Evolutionary conservation across 2,113 vertebrate species (phyloP).

Genomic region (Heteronetta atricapilla): DNA sequence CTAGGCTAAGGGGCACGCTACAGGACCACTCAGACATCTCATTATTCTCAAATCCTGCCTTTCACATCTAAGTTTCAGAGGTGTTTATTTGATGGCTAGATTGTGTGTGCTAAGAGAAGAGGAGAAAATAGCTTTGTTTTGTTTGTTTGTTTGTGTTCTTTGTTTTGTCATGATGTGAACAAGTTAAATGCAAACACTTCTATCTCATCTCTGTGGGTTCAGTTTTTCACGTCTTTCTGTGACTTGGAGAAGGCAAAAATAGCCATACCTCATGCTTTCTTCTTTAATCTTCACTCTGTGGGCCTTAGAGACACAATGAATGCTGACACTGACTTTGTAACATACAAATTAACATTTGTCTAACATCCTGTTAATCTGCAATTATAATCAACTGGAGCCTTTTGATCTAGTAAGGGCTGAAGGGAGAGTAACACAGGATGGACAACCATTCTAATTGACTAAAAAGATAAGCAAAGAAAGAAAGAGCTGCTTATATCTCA

Average conservation of each 20-base stretch:
- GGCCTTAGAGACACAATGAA: not conserved
- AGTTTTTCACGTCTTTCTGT: not conserved
- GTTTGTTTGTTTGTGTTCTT: not conserved
- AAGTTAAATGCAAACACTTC: not conserved
- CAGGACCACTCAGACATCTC: not conserved
- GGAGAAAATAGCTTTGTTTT: not conserved
- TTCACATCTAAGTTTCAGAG: not conserved
- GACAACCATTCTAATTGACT: slow-evolving; percentile 47
- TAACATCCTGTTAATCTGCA: slow-evolving; percentile 22
- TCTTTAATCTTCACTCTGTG: not conserved
- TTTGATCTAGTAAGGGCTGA: slow-evolving; percentile 3
- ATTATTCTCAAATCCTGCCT: not conserved
- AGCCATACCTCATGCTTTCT: not conserved
- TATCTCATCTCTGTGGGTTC: not conserved
- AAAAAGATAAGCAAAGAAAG: slow-evolving; percentile 42
- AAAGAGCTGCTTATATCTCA: not conserved
- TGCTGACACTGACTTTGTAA: not conserved
- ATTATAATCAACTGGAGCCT: not conserved
- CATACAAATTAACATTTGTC: slow-evolving; percentile 28
- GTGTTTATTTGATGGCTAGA: not conserved
- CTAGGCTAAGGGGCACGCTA: not conserved
- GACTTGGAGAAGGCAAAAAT: not conserved
- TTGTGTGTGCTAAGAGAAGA: not conserved
- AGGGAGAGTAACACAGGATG: slow-evolving; percentile 32
- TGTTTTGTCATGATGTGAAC: not conserved